Evolutionary conservation across 2,113 vertebrate genomes (phyloP).

Genomic region (Cynocephalus volans): DNA sequence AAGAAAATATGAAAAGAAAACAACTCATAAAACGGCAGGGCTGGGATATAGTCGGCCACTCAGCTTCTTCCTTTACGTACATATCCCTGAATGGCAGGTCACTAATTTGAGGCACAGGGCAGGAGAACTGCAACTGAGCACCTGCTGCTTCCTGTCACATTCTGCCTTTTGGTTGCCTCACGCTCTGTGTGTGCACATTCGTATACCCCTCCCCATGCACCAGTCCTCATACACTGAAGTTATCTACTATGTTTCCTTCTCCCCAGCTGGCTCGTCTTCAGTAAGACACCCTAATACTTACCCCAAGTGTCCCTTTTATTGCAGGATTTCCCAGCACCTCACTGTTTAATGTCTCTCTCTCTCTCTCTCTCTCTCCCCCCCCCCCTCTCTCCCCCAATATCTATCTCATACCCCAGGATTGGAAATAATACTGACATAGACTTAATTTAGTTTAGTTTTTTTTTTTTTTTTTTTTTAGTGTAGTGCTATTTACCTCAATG

Average conservation of each 20-base stretch:
- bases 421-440: background rate
- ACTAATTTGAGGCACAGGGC: background rate
- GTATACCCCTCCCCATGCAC: background rate
- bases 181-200: background rate
- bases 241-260: background rate
- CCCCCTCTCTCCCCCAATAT: background rate
- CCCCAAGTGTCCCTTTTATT: background rate
- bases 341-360: background rate
- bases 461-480: background rate
- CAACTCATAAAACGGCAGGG: background rate
- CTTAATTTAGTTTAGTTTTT: background rate
- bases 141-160: background rate
- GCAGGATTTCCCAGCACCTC: background rate
- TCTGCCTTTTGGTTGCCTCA: background rate
- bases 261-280: background rate
- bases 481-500: background rate
- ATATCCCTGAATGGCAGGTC: background rate
- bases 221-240: background rate
- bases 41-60: rapidly evolving
- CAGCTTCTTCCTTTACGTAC: background rate
- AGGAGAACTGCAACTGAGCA: background rate
- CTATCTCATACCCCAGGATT: background rate
- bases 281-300: background rate
- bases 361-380: too few relatives aligned
- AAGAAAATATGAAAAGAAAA: background rate